These are phyloP conservation scores for Strigops habroptila DNA, from an alignment of 2,113 vertebrate genomes.

Conservation along the genomic window DNA sequence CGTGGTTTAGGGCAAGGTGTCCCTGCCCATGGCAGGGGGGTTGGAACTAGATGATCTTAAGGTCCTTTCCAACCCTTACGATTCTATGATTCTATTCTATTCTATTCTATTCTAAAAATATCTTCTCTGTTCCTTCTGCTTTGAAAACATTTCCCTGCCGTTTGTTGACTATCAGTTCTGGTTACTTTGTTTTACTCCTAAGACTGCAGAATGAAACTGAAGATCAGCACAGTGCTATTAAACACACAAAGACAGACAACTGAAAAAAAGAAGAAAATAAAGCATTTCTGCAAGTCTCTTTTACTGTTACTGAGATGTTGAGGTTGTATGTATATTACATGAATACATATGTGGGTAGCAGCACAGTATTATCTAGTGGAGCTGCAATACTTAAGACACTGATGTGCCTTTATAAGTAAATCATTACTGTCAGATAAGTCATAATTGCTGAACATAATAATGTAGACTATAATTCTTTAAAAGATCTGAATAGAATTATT, in stretches of 20 bases:
- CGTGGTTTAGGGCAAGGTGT: too few relatives aligned
- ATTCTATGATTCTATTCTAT: too few relatives aligned
- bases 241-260: not conserved
- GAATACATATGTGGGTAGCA: not conserved
- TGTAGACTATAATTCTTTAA: not conserved
- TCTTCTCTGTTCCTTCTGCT: not conserved
- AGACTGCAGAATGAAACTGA: not conserved
- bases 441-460: not conserved
- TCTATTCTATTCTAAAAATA: too few relatives aligned
- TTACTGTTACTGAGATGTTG: not conserved
- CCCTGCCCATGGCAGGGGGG: too few relatives aligned
- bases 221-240: not conserved
- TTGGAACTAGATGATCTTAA: too few relatives aligned
- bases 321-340: not conserved
- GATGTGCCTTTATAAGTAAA: not conserved
- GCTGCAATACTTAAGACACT: not conserved
- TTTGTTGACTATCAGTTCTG: not conserved
- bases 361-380: not conserved
- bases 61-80: too few relatives aligned
- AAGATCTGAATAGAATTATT: not conserved
- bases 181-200: not conserved
- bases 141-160: not conserved
- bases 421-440: fast-evolving
- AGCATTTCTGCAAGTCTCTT: not conserved
- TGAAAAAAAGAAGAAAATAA: not conserved